Evolutionary conservation across 2,113 vertebrate species (phyloP).

Genomic region (Trochalopteron elliotii): DNA sequence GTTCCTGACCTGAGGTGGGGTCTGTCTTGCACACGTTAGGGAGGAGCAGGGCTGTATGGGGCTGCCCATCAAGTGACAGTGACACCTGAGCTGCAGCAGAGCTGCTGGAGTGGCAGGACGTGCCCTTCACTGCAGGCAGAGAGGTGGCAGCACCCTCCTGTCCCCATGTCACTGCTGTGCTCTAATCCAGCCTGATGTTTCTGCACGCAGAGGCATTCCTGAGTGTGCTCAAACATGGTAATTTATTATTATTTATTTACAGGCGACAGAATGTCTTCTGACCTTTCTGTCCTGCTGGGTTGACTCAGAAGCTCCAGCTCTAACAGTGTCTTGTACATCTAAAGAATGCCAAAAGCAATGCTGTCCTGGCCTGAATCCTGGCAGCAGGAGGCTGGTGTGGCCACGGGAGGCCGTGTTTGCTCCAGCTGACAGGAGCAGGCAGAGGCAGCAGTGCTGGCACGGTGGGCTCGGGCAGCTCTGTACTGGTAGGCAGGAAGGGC

Average conservation of each 20-base stretch:
- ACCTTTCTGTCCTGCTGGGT: slow-evolving; percentile 35
- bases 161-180: neutral
- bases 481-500: rapidly evolving
- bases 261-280: slow-evolving; percentile 61
- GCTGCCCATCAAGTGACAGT: neutral
- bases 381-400: neutral
- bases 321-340: neutral
- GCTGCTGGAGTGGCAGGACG: rapidly evolving
- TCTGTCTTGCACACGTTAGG: rapidly evolving
- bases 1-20: neutral
- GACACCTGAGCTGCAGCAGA: neutral
- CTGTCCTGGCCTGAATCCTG: neutral
- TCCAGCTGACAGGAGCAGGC: neutral
- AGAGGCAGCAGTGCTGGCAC: rapidly evolving
- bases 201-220: neutral
- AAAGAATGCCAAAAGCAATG: neutral
- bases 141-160: neutral
- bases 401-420: rapidly evolving
- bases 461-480: neutral
- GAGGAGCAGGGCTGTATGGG: rapidly evolving
- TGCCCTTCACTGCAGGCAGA: neutral
- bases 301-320: neutral
- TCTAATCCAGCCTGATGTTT: slow-evolving; percentile 33
- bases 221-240: slow-evolving; percentile 41
- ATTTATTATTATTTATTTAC: slow-evolving; percentile 73